phyloP scores from a whole-genome alignment of 37 sponge, comb jelly and placozoan species.

The Ephydatia muelleri region DNA sequence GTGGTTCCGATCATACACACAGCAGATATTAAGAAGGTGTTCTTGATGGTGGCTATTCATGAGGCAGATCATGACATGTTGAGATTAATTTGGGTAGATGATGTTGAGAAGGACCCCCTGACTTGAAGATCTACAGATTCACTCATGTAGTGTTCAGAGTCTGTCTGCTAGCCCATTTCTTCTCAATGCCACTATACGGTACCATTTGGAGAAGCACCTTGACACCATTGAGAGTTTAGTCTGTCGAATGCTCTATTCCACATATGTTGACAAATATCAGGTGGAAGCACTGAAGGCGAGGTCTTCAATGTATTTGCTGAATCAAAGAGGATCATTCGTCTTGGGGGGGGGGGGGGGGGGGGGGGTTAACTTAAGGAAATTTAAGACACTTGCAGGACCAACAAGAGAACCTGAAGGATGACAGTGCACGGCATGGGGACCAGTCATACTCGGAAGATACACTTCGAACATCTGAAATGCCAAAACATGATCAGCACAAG shows the following conservation, averaged over 20 bases:
- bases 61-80: slow-evolving; percentile 43
- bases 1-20: slow-evolving; percentile 39
- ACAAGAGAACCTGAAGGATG: background rate
- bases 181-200: slow-evolving; percentile 32
- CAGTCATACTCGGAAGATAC: slow-evolving; percentile 25
- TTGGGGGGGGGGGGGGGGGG: too few relatives aligned
- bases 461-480: slow-evolving; percentile 3
- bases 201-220: slow-evolving; percentile 31
- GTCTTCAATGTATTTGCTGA: slow-evolving; percentile 21
- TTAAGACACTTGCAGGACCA: too few relatives aligned
- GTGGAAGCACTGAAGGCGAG: slow-evolving; percentile 42
- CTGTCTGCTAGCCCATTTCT: slow-evolving; percentile 47
- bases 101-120: slow-evolving; percentile 15
- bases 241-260: slow-evolving; percentile 13
- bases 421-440: slow-evolving; percentile 15
- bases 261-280: slow-evolving; percentile 62
- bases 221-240: slow-evolving; percentile 10
- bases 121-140: slow-evolving; percentile 31
- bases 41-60: slow-evolving; percentile 44
- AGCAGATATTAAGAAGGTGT: slow-evolving; percentile 61
- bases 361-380: too few relatives aligned
- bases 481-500: slow-evolving; percentile 30
- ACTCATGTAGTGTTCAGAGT: slow-evolving; percentile 50
- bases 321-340: slow-evolving; percentile 36
- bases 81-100: too few relatives aligned